phyloP scores from a whole-genome alignment of 2,797 vertebrate genomes.

The Dendrocincla tyrannina region DNA sequence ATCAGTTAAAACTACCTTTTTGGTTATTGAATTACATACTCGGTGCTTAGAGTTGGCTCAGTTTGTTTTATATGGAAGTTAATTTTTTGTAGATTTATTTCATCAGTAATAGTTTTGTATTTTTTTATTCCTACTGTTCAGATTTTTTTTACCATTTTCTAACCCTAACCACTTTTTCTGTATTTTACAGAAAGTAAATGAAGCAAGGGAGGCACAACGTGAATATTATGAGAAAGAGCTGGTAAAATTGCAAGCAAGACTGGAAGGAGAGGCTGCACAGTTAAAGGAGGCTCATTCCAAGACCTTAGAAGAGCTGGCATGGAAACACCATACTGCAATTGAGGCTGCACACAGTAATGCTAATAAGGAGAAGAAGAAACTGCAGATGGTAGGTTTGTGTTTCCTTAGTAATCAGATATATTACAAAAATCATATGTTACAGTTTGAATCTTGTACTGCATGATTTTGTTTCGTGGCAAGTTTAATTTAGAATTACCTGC shows the following conservation, averaged over 20 bases:
- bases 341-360: conserved; percentile 85
- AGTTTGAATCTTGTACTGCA: not conserved
- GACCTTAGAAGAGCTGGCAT: conserved; percentile 88
- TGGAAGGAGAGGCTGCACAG: conserved; percentile 89
- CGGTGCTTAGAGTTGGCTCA: not conserved
- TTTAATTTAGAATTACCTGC: not conserved
- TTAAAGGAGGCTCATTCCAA: conserved; percentile 90
- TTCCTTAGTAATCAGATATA: not conserved
- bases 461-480: not conserved
- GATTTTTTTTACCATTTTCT: not conserved
- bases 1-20: not conserved
- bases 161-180: not conserved
- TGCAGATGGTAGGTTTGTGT: conserved; percentile 84
- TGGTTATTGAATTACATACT: not conserved
- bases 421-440: not conserved
- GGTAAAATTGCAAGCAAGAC: conserved; percentile 80
- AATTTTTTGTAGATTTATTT: not conserved
- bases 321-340: conserved; percentile 88
- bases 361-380: conserved; percentile 89
- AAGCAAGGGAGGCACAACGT: conserved; percentile 85
- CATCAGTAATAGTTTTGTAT: not conserved
- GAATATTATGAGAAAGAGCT: conserved; percentile 91
- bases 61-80: not conserved
- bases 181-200: conserved; percentile 84
- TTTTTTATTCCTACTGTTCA: not conserved